A percentile compares a stretch with the other conserved stretches of the same genome.
Conservation (phyloP, 2,888 invertebrate species). For the Gibbula magus region DNA sequence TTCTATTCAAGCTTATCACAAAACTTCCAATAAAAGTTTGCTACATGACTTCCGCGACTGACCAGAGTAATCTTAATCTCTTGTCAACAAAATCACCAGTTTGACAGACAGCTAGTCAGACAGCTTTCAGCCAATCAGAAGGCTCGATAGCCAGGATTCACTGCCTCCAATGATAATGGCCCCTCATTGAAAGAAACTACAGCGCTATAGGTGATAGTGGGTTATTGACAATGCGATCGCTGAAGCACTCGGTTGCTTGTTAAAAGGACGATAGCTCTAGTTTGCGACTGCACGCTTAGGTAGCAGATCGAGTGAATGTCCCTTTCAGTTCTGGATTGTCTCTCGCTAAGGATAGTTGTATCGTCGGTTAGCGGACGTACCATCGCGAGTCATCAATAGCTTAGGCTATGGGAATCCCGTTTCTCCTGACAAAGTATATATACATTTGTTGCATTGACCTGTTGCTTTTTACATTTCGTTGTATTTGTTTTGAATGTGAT, state of each 20-base stretch:
- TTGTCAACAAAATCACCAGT: slow-evolving; percentile 7
- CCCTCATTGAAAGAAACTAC: not conserved
- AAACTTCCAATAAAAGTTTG: slow-evolving; percentile 16
- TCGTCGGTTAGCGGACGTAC: not conserved
- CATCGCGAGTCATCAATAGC: not conserved
- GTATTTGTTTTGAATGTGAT: not conserved
- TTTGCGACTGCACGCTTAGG: not conserved
- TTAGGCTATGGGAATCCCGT: slow-evolving; percentile 2
- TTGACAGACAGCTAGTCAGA: slow-evolving; percentile 6
- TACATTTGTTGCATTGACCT: not conserved
- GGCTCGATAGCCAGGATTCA: not conserved
- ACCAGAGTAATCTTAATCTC: slow-evolving; percentile 10
- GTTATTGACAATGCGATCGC: slow-evolving; percentile 14
- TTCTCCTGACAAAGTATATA: slow-evolving; percentile 10
- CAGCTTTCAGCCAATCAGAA: not conserved
- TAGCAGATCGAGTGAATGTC: not conserved
- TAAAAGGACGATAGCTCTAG: not conserved
- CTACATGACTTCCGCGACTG: slow-evolving; percentile 8
- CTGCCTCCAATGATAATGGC: not conserved
- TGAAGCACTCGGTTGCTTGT: not conserved
- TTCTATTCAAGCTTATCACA: not conserved
- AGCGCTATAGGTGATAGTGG: not conserved
- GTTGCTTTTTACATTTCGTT: not conserved
- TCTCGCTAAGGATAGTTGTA: not conserved
- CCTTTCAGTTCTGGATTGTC: not conserved